Evolutionary conservation across 2,113 vertebrate species (phyloP), one percentile per base, ranked within the genome.

Genomic region (Siniperca knerii): DNA sequence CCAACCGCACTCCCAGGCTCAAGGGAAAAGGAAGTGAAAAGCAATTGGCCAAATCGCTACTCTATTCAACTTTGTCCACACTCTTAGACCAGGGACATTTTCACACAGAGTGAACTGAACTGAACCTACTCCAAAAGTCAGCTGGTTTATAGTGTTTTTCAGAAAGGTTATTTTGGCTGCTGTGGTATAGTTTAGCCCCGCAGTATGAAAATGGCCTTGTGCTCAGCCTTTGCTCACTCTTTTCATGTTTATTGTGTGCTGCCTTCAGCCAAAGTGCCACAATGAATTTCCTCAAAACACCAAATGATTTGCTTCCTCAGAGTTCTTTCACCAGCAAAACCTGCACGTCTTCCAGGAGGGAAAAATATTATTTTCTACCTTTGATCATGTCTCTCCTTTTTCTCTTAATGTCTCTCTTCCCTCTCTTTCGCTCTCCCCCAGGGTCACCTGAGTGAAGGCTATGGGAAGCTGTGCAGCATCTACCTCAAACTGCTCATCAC

Each of bases 401-500:
- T 57, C 33, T 44, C 5, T 65, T 46, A 4, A 29, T 15, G 16
- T 58, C 15, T 69, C 40, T n/a, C 54, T 10, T 58, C 9, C 23
- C 13, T 77, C 48, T n/a, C 61, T 55, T 8, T 76, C 37, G 72
- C 76, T 77, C 69, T 54, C 40, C 54, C 46, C 0, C 87, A 99
- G 98, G 97, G 98, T 78, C 98, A 99, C 92, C 94, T 99, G 90
- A 98, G 97, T 0, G 98, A 99, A 95, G 98, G 98, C 75, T 99
- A 99, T 0, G 98, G 98, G 35, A 98, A 97, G 91, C 96, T 99
- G 72, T 98, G 98, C 95, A 99, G 98, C 95, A 95, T 98, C 97
- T 99, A 99, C 97, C 97, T 99, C 97, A 99, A 97, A 96, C 96
- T 99, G 88, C 96, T 99, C 96, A 98, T 97, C 96, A 99, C 97